phyloP scores from a whole-genome alignment of 2,888 invertebrate genomes.

The Chesias legatella region DNA sequence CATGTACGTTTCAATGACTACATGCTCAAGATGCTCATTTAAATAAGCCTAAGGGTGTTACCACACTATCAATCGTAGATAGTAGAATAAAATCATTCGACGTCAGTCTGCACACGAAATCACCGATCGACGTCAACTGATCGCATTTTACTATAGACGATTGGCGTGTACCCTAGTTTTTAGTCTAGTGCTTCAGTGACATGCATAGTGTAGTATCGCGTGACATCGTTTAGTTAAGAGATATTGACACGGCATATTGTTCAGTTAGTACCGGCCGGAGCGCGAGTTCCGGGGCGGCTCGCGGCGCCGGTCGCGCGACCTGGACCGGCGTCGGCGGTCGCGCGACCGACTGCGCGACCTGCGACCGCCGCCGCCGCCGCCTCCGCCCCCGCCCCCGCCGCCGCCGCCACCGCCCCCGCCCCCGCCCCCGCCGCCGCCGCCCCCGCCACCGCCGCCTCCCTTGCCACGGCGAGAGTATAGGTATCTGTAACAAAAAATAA shows the following conservation, averaged over 20 bases:
- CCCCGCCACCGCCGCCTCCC: conserved; percentile 48
- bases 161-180: too few species aligned
- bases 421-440: conserved; percentile 77
- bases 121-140: too few species aligned
- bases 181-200: too few species aligned
- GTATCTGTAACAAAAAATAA: conserved; percentile 76
- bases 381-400: conserved; percentile 42
- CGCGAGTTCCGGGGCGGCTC: conserved; percentile 77
- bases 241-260: neutral
- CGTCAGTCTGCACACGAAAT: too few species aligned
- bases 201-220: conserved; percentile 7
- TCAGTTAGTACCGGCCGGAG: conserved; percentile 74
- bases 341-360: conserved; percentile 61
- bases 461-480: conserved; percentile 84
- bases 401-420: conserved; percentile 70
- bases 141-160: too few species aligned
- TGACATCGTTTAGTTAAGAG: too few species aligned
- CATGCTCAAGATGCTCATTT: too few species aligned
- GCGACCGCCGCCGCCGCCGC: conserved; percentile 38
- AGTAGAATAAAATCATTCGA: too few species aligned
- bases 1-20: too few species aligned
- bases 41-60: too few species aligned
- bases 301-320: conserved; percentile 78
- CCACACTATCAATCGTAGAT: too few species aligned
- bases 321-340: conserved; percentile 81